Conservation (phyloP, 2,113 vertebrate genomes). For the Platysternon megacephalum region DNA sequence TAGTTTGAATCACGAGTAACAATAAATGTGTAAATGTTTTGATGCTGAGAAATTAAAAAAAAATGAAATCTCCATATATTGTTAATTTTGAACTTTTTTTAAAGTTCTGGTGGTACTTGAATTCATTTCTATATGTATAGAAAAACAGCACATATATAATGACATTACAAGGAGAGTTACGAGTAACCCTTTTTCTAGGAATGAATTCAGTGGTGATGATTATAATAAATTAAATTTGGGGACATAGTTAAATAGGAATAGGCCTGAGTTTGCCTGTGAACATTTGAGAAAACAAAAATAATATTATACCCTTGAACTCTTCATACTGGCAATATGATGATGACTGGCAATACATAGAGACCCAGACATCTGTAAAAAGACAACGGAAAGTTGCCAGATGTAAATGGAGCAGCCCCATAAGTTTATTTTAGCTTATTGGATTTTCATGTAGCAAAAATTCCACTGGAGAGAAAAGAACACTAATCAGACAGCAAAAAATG, state of each 20-base stretch:
- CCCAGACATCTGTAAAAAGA: not conserved
- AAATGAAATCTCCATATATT: not conserved
- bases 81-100: not conserved
- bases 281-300: not conserved
- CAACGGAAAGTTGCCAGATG: not conserved
- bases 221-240: not conserved
- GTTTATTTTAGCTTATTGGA: not conserved
- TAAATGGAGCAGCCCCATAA: not conserved
- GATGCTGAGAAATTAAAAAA: not conserved
- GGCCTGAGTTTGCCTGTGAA: not conserved
- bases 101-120: not conserved
- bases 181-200: not conserved
- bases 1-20: not conserved
- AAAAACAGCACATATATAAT: accelerated
- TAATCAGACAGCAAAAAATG: not conserved
- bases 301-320: not conserved
- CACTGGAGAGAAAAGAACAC: not conserved
- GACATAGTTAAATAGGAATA: not conserved
- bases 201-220: not conserved
- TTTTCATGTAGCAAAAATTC: not conserved
- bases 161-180: not conserved
- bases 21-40: not conserved
- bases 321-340: not conserved
- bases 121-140: not conserved
- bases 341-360: not conserved